phyloP scores from a whole-genome alignment of 2,113 vertebrate genomes.

The Reinhardtius hippoglossoides region DNA sequence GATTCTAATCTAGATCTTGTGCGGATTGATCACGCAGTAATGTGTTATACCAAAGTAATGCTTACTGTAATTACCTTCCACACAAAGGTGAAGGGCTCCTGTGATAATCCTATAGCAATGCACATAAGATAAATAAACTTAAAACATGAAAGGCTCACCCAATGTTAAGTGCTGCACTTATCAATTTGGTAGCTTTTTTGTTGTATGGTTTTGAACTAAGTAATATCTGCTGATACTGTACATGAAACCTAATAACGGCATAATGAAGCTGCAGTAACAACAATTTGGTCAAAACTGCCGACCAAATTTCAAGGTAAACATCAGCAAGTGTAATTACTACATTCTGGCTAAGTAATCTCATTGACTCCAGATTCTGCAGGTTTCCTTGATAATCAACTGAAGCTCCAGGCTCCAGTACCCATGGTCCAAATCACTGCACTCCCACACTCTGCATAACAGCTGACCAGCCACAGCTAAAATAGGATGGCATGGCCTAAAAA shows the following conservation, averaged over 20 bases:
- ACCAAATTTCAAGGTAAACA: background rate
- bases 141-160: background rate
- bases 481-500: conserved; percentile 43
- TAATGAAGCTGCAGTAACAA: background rate
- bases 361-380: conserved; percentile 4
- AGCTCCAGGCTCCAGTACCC: conserved; percentile 17
- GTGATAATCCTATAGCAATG: background rate
- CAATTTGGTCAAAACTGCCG: background rate
- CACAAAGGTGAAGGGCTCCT: background rate
- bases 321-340: background rate
- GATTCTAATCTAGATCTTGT: background rate
- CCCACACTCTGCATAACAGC: conserved; percentile 37
- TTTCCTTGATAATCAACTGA: conserved; percentile 6
- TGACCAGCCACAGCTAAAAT: conserved; percentile 49
- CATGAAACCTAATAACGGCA: background rate
- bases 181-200: background rate
- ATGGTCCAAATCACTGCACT: conserved; percentile 29
- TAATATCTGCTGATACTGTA: background rate
- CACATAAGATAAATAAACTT: too few relatives aligned
- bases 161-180: conserved; percentile 1
- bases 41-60: background rate
- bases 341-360: background rate
- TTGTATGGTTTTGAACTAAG: background rate
- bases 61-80: background rate
- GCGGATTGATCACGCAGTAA: background rate